Evolutionary conservation across 2,888 invertebrate species (phyloP), one percentile per base, ranked within the genome.

Genomic region (Cryptocheilus praepositus): DNA sequence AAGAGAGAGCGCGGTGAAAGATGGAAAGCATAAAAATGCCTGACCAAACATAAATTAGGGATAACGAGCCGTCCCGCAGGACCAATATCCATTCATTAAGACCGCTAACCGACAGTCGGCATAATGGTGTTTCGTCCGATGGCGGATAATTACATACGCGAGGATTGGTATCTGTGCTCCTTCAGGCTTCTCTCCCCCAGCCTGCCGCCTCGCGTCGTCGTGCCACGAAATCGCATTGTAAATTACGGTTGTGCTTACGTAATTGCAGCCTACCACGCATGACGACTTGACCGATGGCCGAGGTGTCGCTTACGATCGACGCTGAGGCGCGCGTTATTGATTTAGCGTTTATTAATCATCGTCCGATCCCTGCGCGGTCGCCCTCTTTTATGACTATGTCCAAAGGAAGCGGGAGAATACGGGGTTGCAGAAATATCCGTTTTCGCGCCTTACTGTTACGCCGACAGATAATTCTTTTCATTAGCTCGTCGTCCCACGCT

Each of bases 41-140:
- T 60, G 71, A 66, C 63, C 67, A 73, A 76, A 78, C 71, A 75
- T 76, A 72, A 81, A 78, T 79, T 75, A 77, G 61, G 71, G 73
- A 78, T 79, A 81, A 81, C 77, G 75, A 81, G 74, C 63, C 46
- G 53, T 57, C 55, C 61, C 53, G 46, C 46, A 16, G 65, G 69
- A 75, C 73, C 78, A 66, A 79, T 75, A 74, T 74, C 67, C 68
- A 71, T 22, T 70, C 66, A 71, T 82, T 74, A 73, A 68, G 65
- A 66, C 57, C 66, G 68, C 69, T 76, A 73, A 69, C 73, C 76
- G 67, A 70, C 80, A 73, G 72, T 56, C 65, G 56, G 62, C 70
- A 73, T 73, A 76, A 79, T 72, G 64, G 72, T 56, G 60, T 74
- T 71, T 46, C 74, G 70, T 76, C 79, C 73, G 71, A 74, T 57